Evolutionary conservation across 2,888 invertebrate genomes (phyloP), one percentile per base, ranked within the genome.

Genomic region (Caenorhabditis uteleia): DNA sequence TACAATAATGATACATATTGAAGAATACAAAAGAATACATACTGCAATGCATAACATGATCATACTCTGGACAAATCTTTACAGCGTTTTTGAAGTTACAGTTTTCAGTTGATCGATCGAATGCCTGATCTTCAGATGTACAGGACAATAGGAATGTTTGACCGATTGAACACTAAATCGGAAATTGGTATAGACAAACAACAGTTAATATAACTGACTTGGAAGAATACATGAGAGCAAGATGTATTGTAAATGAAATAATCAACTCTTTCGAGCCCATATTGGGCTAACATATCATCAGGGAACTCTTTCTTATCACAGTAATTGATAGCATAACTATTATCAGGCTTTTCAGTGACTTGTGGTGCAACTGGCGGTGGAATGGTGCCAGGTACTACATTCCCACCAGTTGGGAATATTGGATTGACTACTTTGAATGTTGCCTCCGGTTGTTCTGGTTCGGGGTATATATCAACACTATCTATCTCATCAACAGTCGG

Each of bases 41-140:
- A 81, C 80, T 74, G 74, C 82, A 82, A 53, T 81, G 79, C 55
- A 77, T 66, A 34, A 82, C 74, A 48, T 79, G 78, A 59, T 82
- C 81, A 61, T 80, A 82, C 40, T 82, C 80, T 8, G 81, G 80
- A 56, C 82, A 82, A 39, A 74, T 59, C 44, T 72, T 73, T 5
- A 80, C 74, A 18, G 77, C 75, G 40, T 75, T 72, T 42, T 67
- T 68, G 64, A 74, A 78, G 42, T 82, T 82, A 64, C 82, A 82
- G 39, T 75, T 79, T 26, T 65, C 66, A 0, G 79, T 82, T 12
- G 67, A 64, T 18, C 69, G 62, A 31, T 82, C 82, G 55, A 78
- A 82, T 3, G 80, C 78, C 56, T 82, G 75, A 16, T 75, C 73
- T 10, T 60, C 67, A 2, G 74, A 67, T 4, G 77, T 70, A 51